Conservation (phyloP, 2,888 invertebrate genomes). For the Brachyptera risi region DNA sequence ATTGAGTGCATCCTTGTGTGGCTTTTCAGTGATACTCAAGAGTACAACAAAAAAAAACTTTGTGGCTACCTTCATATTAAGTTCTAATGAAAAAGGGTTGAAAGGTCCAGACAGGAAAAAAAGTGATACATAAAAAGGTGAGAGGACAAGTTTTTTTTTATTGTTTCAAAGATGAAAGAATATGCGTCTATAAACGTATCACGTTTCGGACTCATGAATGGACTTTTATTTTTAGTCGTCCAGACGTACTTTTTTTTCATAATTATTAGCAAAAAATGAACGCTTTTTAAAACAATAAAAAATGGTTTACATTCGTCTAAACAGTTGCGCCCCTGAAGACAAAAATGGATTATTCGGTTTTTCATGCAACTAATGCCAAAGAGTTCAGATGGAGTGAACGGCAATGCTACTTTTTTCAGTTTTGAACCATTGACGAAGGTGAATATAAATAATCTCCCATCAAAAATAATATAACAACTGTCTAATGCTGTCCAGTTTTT, state of each 20-base stretch:
- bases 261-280: too few relatives aligned
- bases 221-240: background rate
- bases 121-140: background rate
- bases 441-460: too few relatives aligned
- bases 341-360: background rate
- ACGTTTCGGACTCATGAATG: slow-evolving; percentile 3
- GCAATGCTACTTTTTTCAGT: too few relatives aligned
- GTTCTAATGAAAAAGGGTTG: background rate
- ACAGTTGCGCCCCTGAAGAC: background rate
- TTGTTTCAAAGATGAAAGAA: too few relatives aligned
- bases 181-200: background rate
- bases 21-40: background rate
- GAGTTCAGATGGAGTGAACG: too few relatives aligned
- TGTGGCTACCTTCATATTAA: slow-evolving; percentile 3
- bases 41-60: background rate
- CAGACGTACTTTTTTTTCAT: background rate
- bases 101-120: background rate
- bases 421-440: too few relatives aligned
- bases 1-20: background rate
- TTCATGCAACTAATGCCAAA: too few relatives aligned
- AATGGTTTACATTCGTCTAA: background rate
- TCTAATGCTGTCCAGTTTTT: too few relatives aligned
- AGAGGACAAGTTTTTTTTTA: too few relatives aligned
- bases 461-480: too few relatives aligned
- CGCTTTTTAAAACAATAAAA: background rate